Base-by-base conservation (phyloP, 2,113 vertebrate species). In the Excalfactoria chinensis region DNA sequence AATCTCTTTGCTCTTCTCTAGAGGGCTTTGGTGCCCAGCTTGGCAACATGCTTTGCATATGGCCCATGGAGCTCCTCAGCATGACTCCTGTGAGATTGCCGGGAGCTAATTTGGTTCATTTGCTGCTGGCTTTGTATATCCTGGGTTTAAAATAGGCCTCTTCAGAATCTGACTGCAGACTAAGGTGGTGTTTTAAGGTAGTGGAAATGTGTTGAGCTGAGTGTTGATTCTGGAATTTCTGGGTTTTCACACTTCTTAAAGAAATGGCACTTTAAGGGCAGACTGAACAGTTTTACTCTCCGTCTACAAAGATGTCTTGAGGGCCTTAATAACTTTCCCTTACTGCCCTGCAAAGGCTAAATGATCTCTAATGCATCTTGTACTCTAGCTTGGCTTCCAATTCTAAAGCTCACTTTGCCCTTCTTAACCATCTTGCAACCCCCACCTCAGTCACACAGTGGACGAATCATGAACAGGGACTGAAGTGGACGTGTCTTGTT, bases 261-360 rank as follows among this genome's bases (percentile, higher is more conserved):
- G 32, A 15, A 40, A 4, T 1, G 1, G 1, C 11, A 20, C 5
- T 0, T 30, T 22, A 9, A n/a, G n/a, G 64, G 30, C 25, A 55
- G 0, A 0, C 64, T 12, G 69, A 85, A 59, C 58, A 72, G 22
- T 9, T 53, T 32, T 22, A 32, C 21, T 21, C 20, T 66, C 18
- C 66, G 25, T 60, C 77, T 53, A 18, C 72, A 34, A 32, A 41
- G n/a, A 11, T 4, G 5, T 60, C 35, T 73, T 2, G 26, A 79
- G 53, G 43, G 79, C 18, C 44, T 64, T 41, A 23, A 21, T 67
- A 67, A 55, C 73, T 40, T 23, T 17, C 4, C 0, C 37, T 44
- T 3, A 5, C 68, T 66, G 49, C 79, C 79, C 72, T 95, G 86
- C 72, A 40, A 5, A 34, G 40, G n/a, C 8, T 11, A 7, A 46